Conservation (phyloP, 2,888 invertebrate species). For the Sabellastarte sp. region DNA sequence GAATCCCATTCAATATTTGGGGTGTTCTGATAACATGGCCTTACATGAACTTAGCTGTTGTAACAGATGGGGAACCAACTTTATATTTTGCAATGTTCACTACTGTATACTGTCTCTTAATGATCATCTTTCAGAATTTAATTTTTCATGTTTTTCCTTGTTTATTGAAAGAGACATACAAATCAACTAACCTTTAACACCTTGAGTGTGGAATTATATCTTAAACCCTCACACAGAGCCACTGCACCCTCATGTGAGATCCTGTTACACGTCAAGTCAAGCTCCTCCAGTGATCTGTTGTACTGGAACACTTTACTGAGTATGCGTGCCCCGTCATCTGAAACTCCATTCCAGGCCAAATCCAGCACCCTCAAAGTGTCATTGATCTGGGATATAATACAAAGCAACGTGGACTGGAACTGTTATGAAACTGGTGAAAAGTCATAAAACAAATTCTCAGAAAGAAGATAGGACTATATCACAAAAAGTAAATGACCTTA, state of each 20-base stretch:
- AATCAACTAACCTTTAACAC: slow-evolving; percentile 5
- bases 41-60: too few species aligned
- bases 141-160: too few species aligned
- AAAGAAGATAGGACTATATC: too few species aligned
- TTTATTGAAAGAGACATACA: too few species aligned
- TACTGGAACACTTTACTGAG: slow-evolving; percentile 6
- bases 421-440: background rate
- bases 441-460: background rate
- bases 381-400: slow-evolving; percentile 22
- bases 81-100: too few species aligned
- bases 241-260: slow-evolving; percentile 10
- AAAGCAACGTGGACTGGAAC: too few species aligned
- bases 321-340: slow-evolving; percentile 7
- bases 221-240: background rate
- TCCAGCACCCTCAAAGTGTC: slow-evolving; percentile 10
- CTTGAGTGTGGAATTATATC: background rate
- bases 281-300: slow-evolving; percentile 9
- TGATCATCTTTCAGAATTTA: too few species aligned
- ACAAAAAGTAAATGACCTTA: too few species aligned
- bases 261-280: slow-evolving; percentile 15
- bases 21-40: too few species aligned
- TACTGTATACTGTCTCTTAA: too few species aligned
- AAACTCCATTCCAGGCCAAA: slow-evolving; percentile 20
- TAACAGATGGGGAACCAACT: too few species aligned
- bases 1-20: too few species aligned